Base-by-base conservation (phyloP, 2,888 invertebrate species). In the Hirtodrosophila cameraria region DNA sequence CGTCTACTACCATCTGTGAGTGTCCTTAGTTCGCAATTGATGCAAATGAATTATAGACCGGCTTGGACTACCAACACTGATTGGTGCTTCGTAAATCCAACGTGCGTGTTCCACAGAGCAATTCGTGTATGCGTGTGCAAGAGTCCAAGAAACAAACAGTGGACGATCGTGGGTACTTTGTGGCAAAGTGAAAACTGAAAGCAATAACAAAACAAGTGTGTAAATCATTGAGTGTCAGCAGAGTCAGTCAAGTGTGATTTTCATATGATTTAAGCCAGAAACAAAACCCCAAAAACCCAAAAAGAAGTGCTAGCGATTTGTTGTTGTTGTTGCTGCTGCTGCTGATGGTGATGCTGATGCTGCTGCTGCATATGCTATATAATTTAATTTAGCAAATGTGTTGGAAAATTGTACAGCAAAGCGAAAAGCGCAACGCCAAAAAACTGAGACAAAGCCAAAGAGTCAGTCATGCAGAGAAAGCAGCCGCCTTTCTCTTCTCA, bases 361-460 rank as follows among this genome's bases (percentile, higher is more conserved):
- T 65, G 15, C 28, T 61, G 55, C 68, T 53, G 76, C 76, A 62
- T 75, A 62, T 72, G 58, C 73, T 61, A 65, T 80, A 83, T 86
- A 67, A 84, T 82, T 82, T 84, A 80, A 86, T 86, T 81, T 84
- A 74, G 72, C 75, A 86, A 82, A 86, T 82, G 82, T 86, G 81
- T 77, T 84, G 82, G 81, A 86, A 82, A 82, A 86, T 86, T 81
- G 78, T 70, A 68, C 61, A 80, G 69, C 68, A 60, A 71, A 72
- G 75, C 63, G 62, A 68, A 69, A 65, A 67, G 65, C 58, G 61
- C 57, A 45, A 50, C 39, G 43, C 50, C 33, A 48, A 65, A 61
- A 61, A 23, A 53, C 61, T 63, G 49, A 69, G 59, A 54, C 55
- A 63, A 46, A 42, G 52, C 11, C 28, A 63, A 60, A 30, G 50